phyloP scores from a whole-genome alignment of 2,888 invertebrate species.

The Dusona sp. region DNA sequence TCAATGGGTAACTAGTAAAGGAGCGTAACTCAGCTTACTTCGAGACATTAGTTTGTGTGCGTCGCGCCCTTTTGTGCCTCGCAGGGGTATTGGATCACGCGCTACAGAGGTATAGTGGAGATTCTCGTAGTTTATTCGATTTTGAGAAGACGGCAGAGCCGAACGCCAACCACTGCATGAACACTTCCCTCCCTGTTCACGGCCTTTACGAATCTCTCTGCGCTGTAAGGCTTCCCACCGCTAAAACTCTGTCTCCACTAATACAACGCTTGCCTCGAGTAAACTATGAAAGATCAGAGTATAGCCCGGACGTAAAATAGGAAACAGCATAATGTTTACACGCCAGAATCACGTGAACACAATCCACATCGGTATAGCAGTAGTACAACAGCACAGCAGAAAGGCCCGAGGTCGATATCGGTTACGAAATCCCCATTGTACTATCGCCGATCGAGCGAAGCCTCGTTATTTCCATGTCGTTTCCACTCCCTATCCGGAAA shows the following conservation, averaged over 20 bases:
- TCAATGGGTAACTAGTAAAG: neutral
- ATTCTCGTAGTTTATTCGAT: slow-evolving; percentile 12
- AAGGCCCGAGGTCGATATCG: slow-evolving; percentile 39
- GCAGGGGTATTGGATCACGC: neutral
- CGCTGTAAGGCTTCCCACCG: neutral
- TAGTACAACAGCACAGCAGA: slow-evolving; percentile 9
- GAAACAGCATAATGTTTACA: slow-evolving; percentile 45
- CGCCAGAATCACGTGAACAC: slow-evolving; percentile 63
- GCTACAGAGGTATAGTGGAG: slow-evolving; percentile 8
- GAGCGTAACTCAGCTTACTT: neutral
- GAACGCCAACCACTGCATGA: neutral
- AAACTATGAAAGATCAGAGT: slow-evolving; percentile 3
- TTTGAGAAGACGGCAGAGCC: neutral
- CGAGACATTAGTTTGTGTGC: neutral
- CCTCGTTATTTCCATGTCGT: slow-evolving; percentile 63
- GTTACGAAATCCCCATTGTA: slow-evolving; percentile 65
- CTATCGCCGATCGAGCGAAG: slow-evolving; percentile 63
- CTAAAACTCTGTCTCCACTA: neutral
- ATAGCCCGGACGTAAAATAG: slow-evolving; percentile 8
- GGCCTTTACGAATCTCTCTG: neutral
- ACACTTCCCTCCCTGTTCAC: neutral
- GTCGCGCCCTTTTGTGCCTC: neutral
- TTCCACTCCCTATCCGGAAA: slow-evolving; percentile 57
- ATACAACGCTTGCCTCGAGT: neutral
- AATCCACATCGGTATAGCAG: slow-evolving; percentile 29